Evolutionary conservation across 2,888 invertebrate species (phyloP), one percentile per base, ranked within the genome.

Genomic region (Cephonodes hylas): DNA sequence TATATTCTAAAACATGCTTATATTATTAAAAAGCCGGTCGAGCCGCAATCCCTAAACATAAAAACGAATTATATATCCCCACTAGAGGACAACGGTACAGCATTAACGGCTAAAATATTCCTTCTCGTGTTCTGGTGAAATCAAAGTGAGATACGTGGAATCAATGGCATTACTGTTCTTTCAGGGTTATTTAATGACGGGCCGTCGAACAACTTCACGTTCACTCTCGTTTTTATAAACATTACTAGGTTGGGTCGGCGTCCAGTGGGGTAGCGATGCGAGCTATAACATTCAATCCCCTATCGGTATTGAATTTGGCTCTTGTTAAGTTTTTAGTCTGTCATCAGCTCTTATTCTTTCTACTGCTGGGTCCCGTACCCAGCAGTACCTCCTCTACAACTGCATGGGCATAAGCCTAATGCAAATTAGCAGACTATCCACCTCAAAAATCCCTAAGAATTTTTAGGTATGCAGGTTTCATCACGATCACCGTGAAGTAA

Each of bases 31-130:
- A 53, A 53, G 31, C 27, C 27, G 7, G 23, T 53, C 53, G 57
- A 23, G 22, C 34, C 42, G 38, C 34, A 42, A 42, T 38, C 22
- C 42, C n/a, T 38, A 38, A 23, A 38, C 57, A 42, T 58, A 58
- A 42, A 58, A 23, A 66, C 65, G 64, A 72, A 68, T 72, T 72
- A 75, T 76, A 70, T 38, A n/a, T 58, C 57, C 57, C 38, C 22
- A 38, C 13, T n/a, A 20, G 42, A 58, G 20, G 38, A 31, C 27
- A 8, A 25, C 25, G 25, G 27, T 18, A 15, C 7, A 18, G 31
- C 31, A 53, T 53, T 53, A 53, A 31, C 53, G 31, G 27, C 18
- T 53, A 53, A 53, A 53, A 53, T 53, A 53, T 53, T 53, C 53
- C 22, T 20, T 27, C 27, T 38, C 38, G 38, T 18, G 10, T n/a